These are phyloP conservation scores for Sanderia malayensis DNA, from an alignment of 30 jellyfish, hydroid and myxozoan genomes.

Conservation along the genomic window DNA sequence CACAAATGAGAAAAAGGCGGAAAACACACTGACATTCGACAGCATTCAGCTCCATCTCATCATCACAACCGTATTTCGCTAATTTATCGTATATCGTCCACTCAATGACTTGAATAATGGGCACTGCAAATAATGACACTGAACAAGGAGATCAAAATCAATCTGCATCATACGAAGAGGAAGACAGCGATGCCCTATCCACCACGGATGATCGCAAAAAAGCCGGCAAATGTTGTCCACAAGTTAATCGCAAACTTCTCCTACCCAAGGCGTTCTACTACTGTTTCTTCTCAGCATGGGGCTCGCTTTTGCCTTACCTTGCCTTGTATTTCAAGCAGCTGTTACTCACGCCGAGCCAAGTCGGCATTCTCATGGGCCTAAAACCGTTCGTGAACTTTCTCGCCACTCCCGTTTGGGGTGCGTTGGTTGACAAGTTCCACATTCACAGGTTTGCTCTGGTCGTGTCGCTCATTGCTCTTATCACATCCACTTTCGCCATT, in stretches of 20 bases:
- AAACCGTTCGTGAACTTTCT: constrained; percentile 89
- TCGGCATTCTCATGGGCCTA: constrained; percentile 91
- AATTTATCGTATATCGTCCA: too few species aligned
- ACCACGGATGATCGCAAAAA: constrained; percentile 92
- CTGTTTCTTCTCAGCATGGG: constrained; percentile 96
- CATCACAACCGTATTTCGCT: too few species aligned
- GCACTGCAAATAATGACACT: constrained; percentile 1
- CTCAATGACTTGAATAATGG: background rate
- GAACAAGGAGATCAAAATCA: constrained; percentile 28
- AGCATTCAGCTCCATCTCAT: too few species aligned
- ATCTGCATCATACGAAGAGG: constrained; percentile 46
- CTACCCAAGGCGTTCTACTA: constrained; percentile 83
- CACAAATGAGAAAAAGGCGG: too few species aligned
- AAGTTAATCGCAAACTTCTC: constrained; percentile 79
- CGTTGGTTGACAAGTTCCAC: constrained; percentile 79
- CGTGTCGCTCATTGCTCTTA: constrained; percentile 77
- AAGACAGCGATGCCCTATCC: constrained; percentile 68
- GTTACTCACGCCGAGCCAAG: constrained; percentile 93
- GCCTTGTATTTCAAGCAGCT: constrained; percentile 92
- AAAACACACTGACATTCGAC: too few species aligned
- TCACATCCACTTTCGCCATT: constrained; percentile 76
- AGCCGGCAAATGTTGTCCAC: constrained; percentile 72
- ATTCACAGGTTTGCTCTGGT: constrained; percentile 70
- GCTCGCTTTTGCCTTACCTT: constrained; percentile 84
- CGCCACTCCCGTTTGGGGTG: constrained; percentile 99